These are phyloP conservation scores for Anisognathus igniventris DNA, from an alignment of 2,797 vertebrate genomes.

Conservation along the genomic window DNA sequence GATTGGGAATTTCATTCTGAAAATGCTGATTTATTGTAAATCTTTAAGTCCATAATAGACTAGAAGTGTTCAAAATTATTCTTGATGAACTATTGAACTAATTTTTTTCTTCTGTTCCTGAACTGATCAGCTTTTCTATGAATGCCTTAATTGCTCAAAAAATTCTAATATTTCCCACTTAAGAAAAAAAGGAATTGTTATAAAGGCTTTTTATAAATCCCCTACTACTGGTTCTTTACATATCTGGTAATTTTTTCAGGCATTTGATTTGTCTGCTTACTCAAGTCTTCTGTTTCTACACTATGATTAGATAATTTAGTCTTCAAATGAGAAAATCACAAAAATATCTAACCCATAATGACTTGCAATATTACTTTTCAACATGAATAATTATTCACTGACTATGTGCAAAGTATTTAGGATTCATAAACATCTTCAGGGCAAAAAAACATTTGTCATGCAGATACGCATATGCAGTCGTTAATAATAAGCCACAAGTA, in stretches of 20 bases:
- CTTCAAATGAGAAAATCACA: background rate
- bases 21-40: constrained; percentile 41
- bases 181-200: background rate
- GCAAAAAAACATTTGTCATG: background rate
- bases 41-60: constrained; percentile 2
- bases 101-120: background rate
- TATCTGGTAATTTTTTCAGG: background rate
- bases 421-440: background rate
- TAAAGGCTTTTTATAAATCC: background rate
- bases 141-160: background rate
- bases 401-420: background rate
- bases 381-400: background rate
- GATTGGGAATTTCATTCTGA: constrained; percentile 9
- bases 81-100: background rate
- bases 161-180: background rate
- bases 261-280: background rate
- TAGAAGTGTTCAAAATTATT: background rate
- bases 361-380: background rate
- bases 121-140: background rate
- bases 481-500: constrained; percentile 4
- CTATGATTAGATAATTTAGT: background rate
- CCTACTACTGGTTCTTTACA: background rate
- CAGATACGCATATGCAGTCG: background rate
- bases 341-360: background rate
- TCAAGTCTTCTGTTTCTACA: background rate